Base-by-base conservation (phyloP, 2,888 invertebrate genomes). In the Megastigmus dorsalis region DNA sequence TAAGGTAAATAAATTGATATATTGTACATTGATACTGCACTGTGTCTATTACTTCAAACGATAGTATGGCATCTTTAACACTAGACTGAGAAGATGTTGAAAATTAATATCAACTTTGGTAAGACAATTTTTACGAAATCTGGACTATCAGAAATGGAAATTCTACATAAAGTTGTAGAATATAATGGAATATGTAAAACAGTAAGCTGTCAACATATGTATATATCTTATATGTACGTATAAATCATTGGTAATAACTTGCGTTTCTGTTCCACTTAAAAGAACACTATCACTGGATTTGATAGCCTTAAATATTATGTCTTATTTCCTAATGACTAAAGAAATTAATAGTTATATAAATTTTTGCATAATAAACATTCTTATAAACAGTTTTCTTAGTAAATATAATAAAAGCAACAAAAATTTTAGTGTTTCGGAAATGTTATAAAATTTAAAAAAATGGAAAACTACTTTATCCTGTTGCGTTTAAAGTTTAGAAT, bases 11-110 rank as follows among this genome's bases (percentile, higher is more conserved):
- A 66, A 28, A 45, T 45, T 5, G 18, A 52, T 33, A 41, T 26
- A 18, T 30, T 55, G 23, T 72, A 74, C 33, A 50, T 36, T 33
- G n/a, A n/a, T n/a, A n/a, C n/a, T 38, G 36, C 28, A 60, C 30
- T 36, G 18, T 65, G 38, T 20, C 54, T 67, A 52, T 54, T 73
- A 28, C 54, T 59, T 72, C 43, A 52, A 57, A 59, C 63, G 50
- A 70, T 55, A 72, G 15, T 72, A 76, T 76, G 75, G 75, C 75
- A 76, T 59, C 75, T 68, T 76, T 59, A 36, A 72, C 59, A 76
- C 75, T 76, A 73, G 76, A 72, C 57, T 57, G n/a, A 60, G 38
- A 67, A 63, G 13, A 36, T 13, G 69, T 76, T 73, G 69, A 73
- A 72, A 67, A 50, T 10, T 15, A 36, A 60, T 45, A 5, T 73